phyloP scores from a whole-genome alignment of 2,797 vertebrate genomes.

The Enteromius mattozi region DNA sequence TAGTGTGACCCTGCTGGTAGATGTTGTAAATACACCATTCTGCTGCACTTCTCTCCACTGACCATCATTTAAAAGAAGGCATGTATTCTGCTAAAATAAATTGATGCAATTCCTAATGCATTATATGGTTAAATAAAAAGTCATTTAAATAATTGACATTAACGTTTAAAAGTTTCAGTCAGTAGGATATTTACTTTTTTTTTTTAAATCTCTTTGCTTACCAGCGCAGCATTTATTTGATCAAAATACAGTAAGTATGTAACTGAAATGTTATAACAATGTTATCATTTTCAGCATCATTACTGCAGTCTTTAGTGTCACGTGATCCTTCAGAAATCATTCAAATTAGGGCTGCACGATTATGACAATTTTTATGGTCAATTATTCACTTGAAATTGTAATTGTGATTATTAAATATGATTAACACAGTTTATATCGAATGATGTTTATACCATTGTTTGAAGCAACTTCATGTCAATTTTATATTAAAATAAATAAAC shows the following conservation, averaged over 20 bases:
- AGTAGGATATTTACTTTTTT: too few relatives aligned
- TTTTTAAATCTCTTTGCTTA: background rate
- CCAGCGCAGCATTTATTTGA: background rate
- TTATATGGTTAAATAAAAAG: background rate
- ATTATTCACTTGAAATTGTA: too few relatives aligned
- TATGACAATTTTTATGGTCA: too few relatives aligned
- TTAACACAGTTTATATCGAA: too few relatives aligned
- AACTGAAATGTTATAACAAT: background rate
- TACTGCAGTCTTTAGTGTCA: background rate
- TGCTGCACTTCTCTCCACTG: background rate
- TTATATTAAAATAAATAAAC: too few relatives aligned
- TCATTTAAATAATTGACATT: background rate
- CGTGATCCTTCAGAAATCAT: background rate
- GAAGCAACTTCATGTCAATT: too few relatives aligned
- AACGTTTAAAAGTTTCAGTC: background rate
- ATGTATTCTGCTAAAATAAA: background rate
- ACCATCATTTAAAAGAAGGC: background rate
- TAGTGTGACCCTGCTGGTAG: background rate
- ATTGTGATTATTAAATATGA: too few relatives aligned
- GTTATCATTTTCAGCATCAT: background rate
- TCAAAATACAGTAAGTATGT: background rate
- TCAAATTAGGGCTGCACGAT: background rate
- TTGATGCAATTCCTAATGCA: too few relatives aligned
- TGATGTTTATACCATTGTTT: too few relatives aligned
- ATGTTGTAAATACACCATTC: background rate